Base-by-base conservation (phyloP, 2,797 vertebrate species). In the Morelia viridis region DNA sequence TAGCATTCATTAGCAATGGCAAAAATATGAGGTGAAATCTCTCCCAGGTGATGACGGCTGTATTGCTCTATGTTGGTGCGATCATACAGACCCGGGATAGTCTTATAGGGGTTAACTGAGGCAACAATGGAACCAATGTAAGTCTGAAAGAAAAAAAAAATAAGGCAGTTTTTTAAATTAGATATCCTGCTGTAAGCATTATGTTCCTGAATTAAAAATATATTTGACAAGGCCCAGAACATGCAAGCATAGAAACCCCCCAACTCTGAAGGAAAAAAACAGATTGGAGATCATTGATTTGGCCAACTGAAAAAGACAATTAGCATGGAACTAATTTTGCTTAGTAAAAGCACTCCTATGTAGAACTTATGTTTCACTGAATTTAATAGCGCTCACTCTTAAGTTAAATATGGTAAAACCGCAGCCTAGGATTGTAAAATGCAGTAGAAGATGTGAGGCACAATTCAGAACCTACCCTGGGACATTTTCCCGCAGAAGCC, bases 71-170 rank as follows among this genome's bases (percentile, higher is more conserved):
- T 58, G 0, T 98, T 92, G 0, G 96, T 19, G 0, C 31, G 28
- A 61, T 99, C 98, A 2, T 99, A 99, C 89, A 99, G 97, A 13
- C 98, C 98, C 0, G 98, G 92, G 28, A 99, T 98, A 46, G 96
- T 94, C 97, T 98, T 98, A 97, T 99, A 99, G 0, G 99, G 99
- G 96, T 99, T 99, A 92, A 99, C 98, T 0, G 99, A 99, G 4
- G 98, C 98, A 71, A 99, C 97, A 93, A 99, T 99, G 31, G 99
- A 99, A 87, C 99, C 99, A 11, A 99, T 99, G 97, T 99, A 99
- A 0, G 99, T 99, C 99, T 99, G 97, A 15, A 96, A 96, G 88
- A 62, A 97, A 24, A 95, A 95, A 50, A 92, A 68, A 96, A 28
- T 17, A 56, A 89, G 31, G 64, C 0, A 60, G 22, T 3, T 35